Percentiles rank a stretch among this genome's conserved stretches.
Conservation (phyloP, 2,113 vertebrate species). For the Benthochromis sp. region DNA sequence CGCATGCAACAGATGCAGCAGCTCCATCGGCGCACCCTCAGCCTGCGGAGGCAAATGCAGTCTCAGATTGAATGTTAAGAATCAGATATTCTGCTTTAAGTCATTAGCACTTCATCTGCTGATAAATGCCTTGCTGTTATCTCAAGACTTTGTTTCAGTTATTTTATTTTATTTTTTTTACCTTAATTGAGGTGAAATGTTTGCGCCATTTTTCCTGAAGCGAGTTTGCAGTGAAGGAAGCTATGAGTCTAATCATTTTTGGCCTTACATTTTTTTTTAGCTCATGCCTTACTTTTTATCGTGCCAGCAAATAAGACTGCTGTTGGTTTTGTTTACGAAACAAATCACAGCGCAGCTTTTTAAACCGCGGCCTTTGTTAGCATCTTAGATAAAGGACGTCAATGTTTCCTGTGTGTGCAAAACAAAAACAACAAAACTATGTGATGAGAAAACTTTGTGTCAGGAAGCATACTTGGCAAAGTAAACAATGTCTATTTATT, state of each 20-base stretch:
- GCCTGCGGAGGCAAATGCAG: slow-evolving; percentile 80
- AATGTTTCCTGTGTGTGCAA: neutral
- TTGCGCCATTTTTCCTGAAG: neutral
- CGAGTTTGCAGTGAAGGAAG: neutral
- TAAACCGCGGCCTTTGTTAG: neutral
- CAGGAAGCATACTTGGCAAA: neutral
- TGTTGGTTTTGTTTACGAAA: neutral
- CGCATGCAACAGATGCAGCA: slow-evolving; percentile 92
- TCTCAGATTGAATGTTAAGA: slow-evolving; percentile 90
- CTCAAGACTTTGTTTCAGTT: neutral
- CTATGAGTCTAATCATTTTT: neutral
- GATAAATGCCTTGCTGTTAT: neutral
- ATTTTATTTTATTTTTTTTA: neutral
- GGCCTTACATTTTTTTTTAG: neutral
- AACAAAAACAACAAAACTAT: neutral
- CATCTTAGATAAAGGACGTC: neutral
- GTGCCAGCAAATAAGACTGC: neutral
- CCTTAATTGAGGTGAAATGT: neutral
- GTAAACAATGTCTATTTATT: neutral
- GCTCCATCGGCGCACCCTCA: slow-evolving; percentile 84
- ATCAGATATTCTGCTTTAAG: neutral
- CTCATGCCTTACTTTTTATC: slow-evolving; percentile 1
- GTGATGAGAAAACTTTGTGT: neutral
- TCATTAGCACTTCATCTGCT: neutral
- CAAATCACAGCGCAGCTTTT: neutral